Conservation (phyloP, 2,888 invertebrate species). For the Hydraecia micacea region DNA sequence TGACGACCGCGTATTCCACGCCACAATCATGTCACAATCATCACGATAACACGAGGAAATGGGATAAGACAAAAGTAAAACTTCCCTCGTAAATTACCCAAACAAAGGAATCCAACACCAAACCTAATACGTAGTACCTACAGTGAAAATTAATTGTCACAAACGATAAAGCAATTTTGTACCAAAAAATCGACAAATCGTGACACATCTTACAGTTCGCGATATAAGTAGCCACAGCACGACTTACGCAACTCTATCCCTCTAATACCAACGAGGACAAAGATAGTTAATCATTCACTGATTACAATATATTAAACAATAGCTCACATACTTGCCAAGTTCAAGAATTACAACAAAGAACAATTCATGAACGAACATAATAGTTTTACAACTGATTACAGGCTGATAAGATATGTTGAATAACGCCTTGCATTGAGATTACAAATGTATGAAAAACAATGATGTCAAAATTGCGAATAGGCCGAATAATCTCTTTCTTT, state of each 20-base stretch:
- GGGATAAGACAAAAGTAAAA: not conserved
- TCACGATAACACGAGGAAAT: not conserved
- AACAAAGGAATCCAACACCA: not conserved
- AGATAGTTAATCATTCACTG: constrained; percentile 42
- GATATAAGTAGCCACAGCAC: not conserved
- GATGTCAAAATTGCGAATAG: constrained; percentile 12
- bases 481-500: not conserved
- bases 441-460: constrained; percentile 2
- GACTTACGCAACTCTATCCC: constrained; percentile 14
- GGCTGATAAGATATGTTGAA: constrained; percentile 43
- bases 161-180: not conserved
- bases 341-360: constrained; percentile 41
- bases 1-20: not conserved
- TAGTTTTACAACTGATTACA: constrained; percentile 48
- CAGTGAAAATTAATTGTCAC: not conserved
- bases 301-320: constrained; percentile 41
- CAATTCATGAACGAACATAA: constrained; percentile 36
- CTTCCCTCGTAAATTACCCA: not conserved
- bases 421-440: constrained; percentile 23
- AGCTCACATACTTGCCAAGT: constrained; percentile 42
- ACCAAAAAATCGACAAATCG: not conserved
- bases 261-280: constrained; percentile 33
- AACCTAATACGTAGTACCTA: not conserved
- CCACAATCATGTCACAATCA: not conserved
- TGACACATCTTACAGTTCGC: constrained; percentile 1